phyloP scores from a whole-genome alignment of 2,113 vertebrate species.

The Dolichallabes microphthalmus region DNA sequence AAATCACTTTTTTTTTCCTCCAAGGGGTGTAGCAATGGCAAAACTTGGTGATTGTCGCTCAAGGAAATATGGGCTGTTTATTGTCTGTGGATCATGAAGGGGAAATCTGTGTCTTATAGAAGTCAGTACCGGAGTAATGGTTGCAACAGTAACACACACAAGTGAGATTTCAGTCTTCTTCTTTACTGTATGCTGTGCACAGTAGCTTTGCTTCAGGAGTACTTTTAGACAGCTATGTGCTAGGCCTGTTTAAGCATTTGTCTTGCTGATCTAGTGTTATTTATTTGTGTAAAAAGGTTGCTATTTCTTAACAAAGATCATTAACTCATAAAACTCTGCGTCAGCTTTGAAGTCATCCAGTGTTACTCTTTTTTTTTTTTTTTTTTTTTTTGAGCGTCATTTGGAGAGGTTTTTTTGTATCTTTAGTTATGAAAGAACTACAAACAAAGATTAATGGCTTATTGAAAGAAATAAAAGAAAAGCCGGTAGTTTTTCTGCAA shows the following conservation, averaged over 20 bases:
- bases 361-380: not conserved
- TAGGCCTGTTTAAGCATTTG: not conserved
- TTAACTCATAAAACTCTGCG: not conserved
- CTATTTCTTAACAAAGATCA: not conserved
- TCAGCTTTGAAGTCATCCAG: not conserved
- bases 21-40: not conserved
- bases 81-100: conserved; percentile 5
- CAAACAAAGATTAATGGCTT: conserved; percentile 1
- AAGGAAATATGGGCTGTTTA: conserved; percentile 7
- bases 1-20: conserved; percentile 5
- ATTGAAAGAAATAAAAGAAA: not conserved
- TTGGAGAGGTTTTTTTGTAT: not conserved
- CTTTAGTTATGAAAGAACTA: not conserved
- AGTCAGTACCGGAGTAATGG: conserved; percentile 3
- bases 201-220: not conserved
- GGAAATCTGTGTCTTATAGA: conserved; percentile 22
- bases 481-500: conserved; percentile 9
- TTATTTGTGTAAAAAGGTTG: not conserved
- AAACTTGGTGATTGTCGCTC: conserved; percentile 12
- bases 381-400: not conserved
- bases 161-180: not conserved
- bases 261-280: not conserved
- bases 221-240: not conserved
- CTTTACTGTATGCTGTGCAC: not conserved
- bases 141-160: not conserved